A percentile compares a stretch with the other conserved stretches of the same genome.
Evolutionary conservation across 2,888 invertebrate species (phyloP).

Genomic region (Pterostichus madidus): DNA sequence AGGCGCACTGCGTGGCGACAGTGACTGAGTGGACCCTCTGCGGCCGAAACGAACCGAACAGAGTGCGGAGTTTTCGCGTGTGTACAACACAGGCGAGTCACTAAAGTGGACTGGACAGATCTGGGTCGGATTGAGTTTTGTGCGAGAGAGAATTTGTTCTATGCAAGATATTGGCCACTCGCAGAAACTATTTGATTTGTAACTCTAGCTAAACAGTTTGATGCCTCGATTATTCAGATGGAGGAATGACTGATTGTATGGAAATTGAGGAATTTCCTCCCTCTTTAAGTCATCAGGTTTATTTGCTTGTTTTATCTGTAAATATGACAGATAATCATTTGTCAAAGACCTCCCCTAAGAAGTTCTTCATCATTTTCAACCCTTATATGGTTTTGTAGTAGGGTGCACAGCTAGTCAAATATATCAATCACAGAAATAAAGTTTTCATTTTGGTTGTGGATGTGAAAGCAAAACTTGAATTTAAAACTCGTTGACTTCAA

Average conservation of each 20-base stretch:
- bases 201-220: neutral
- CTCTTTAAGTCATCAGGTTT: constrained; percentile 24
- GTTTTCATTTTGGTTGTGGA: too few species aligned
- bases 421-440: too few species aligned
- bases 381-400: neutral
- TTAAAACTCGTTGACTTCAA: too few species aligned
- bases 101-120: constrained; percentile 27
- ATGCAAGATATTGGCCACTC: constrained; percentile 5
- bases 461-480: too few species aligned
- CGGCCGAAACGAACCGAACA: neutral
- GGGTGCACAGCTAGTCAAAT: too few species aligned
- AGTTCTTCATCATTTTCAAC: constrained; percentile 16
- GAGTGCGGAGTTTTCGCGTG: constrained; percentile 25
- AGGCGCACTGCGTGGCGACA: constrained; percentile 41
- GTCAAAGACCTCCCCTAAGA: constrained; percentile 1
- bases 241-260: constrained; percentile 5
- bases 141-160: too few species aligned
- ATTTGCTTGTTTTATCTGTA: constrained; percentile 35
- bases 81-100: neutral
- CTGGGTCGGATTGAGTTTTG: neutral
- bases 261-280: constrained; percentile 16
- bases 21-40: constrained; percentile 51
- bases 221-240: constrained; percentile 1
- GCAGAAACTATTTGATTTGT: constrained; percentile 30
- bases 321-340: constrained; percentile 46